Conservation (phyloP, 2,797 vertebrate genomes). For the Cirrhinus mrigala region DNA sequence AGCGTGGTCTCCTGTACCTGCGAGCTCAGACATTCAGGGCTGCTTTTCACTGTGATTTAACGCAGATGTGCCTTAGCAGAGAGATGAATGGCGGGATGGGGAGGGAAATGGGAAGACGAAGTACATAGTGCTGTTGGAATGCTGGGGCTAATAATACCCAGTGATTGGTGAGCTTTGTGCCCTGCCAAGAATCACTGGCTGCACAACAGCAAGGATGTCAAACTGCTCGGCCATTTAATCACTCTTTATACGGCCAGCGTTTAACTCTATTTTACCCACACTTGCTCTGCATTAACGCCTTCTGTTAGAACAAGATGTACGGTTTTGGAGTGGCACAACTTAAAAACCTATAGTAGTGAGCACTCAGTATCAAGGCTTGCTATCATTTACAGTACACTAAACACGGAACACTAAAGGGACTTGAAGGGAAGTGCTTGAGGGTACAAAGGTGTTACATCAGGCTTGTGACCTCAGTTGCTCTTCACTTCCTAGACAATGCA, state of each 20-base stretch:
- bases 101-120: slow-evolving; percentile 53
- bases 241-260: slow-evolving; percentile 19
- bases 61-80: slow-evolving; percentile 60
- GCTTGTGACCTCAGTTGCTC: neutral
- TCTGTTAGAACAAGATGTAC: slow-evolving; percentile 6
- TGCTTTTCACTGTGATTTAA: slow-evolving; percentile 65
- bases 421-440: slow-evolving; percentile 3
- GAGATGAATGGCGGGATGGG: slow-evolving; percentile 54
- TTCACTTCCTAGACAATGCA: neutral
- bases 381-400: neutral
- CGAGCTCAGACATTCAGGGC: slow-evolving; percentile 12
- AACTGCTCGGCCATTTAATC: slow-evolving; percentile 32
- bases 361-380: neutral
- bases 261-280: slow-evolving; percentile 36
- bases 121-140: slow-evolving; percentile 53
- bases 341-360: neutral
- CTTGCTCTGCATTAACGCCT: neutral
- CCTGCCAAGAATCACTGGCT: slow-evolving; percentile 36
- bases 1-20: slow-evolving; percentile 31
- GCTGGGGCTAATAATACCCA: slow-evolving; percentile 60
- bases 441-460: slow-evolving; percentile 18
- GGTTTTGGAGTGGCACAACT: neutral
- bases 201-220: slow-evolving; percentile 32
- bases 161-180: slow-evolving; percentile 61
- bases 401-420: neutral